phyloP scores from a whole-genome alignment of 1,140 invertebrate genomes.

The Drosophila tropicalis region DNA sequence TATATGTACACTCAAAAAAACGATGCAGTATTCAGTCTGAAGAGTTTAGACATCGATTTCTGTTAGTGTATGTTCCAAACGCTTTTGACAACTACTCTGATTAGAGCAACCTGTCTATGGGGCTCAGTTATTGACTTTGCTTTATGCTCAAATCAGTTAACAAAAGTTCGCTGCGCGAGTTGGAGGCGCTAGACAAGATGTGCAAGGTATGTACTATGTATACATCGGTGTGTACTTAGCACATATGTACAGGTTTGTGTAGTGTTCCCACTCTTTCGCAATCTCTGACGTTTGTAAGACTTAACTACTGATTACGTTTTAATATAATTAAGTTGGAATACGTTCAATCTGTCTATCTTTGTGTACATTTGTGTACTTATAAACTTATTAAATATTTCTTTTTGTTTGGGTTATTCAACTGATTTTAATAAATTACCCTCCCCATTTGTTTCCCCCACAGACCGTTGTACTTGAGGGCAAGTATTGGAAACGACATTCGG shows the following conservation, averaged over 20 bases:
- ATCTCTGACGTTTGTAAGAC: not conserved
- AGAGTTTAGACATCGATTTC: not conserved
- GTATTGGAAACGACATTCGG: conserved; percentile 99
- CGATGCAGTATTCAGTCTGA: not conserved
- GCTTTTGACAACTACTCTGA: conserved; percentile 1
- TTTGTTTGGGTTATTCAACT: conserved; percentile 38
- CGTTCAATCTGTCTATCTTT: not conserved
- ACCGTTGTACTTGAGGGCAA: conserved; percentile 84
- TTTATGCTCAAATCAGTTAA: conserved; percentile 35
- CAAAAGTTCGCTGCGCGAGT: not conserved
- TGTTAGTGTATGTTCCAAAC: not conserved
- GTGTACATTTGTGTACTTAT: not conserved
- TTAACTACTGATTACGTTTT: conserved; percentile 20
- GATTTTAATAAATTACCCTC: conserved; percentile 14
- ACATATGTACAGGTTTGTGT: not conserved
- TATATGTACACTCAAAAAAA: not conserved
- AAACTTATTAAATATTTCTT: conserved; percentile 21
- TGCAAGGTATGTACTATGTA: conserved; percentile 25
- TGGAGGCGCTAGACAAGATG: conserved; percentile 16
- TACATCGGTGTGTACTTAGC: not conserved
- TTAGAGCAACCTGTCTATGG: conserved; percentile 3
- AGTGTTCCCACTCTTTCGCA: not conserved
- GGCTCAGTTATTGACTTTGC: conserved; percentile 31
- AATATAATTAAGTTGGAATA: conserved; percentile 18
- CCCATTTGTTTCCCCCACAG: conserved; percentile 41